phyloP scores from a whole-genome alignment of 2,113 vertebrate species.

The Laticauda laticaudata region DNA sequence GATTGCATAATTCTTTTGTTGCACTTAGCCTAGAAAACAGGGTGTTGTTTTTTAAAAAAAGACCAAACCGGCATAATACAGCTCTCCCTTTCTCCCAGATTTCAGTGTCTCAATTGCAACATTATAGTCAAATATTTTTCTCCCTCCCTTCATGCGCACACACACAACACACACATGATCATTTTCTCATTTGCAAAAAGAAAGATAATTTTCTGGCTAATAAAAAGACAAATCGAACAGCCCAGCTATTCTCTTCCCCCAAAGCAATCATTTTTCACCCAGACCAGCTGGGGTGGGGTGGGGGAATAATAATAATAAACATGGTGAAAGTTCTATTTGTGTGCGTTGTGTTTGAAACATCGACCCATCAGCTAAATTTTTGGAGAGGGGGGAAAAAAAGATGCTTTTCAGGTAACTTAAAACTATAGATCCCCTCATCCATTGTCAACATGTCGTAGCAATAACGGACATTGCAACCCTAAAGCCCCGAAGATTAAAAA shows the following conservation, averaged over 20 bases:
- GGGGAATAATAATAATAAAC: too few relatives aligned
- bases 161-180: background rate
- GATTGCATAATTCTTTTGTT: background rate
- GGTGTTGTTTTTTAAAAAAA: background rate
- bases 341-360: background rate
- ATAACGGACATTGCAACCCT: background rate
- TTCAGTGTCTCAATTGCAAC: background rate
- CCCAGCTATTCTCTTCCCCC: conserved; percentile 23
- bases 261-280: background rate
- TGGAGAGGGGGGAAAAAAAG: background rate
- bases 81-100: background rate
- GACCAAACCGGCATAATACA: too few relatives aligned
- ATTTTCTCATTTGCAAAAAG: background rate
- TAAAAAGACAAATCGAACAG: background rate
- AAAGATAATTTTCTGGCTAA: background rate
- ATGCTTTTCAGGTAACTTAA: background rate
- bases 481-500: background rate
- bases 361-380: background rate
- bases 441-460: background rate
- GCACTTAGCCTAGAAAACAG: background rate
- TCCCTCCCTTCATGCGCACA: too few relatives aligned
- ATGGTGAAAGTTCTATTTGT: background rate
- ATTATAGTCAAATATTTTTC: background rate
- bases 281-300: conserved; percentile 31
- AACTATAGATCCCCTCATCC: background rate